These are phyloP conservation scores for Subanguina moxae DNA, from an alignment of 1,140 invertebrate species.

Conservation along the genomic window DNA sequence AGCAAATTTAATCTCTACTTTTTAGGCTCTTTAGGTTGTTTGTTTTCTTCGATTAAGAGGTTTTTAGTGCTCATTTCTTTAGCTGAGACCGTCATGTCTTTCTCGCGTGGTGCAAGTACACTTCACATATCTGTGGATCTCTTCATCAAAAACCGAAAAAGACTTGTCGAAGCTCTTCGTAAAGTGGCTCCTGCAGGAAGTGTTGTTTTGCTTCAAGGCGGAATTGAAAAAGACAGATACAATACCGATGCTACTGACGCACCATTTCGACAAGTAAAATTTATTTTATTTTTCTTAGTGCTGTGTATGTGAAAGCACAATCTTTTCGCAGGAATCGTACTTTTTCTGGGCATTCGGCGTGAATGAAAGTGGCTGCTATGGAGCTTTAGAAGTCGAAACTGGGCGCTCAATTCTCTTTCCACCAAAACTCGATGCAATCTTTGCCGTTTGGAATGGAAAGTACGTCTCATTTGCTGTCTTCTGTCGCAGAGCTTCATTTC, in stretches of 20 bases:
- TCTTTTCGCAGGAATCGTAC: constrained; percentile 48
- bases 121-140: neutral
- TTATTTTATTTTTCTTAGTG: constrained; percentile 15
- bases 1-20: too few species aligned
- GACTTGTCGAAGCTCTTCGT: neutral
- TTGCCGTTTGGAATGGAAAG: constrained; percentile 57
- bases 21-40: too few species aligned
- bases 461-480: constrained; percentile 20
- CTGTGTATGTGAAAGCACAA: too few species aligned
- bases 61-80: too few species aligned
- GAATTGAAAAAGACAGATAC: constrained; percentile 49
- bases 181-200: constrained; percentile 12
- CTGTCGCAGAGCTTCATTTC: neutral
- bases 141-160: neutral
- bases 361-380: constrained; percentile 51
- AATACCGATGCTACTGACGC: constrained; percentile 56
- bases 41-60: too few species aligned
- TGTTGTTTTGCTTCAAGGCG: constrained; percentile 51
- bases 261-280: constrained; percentile 44
- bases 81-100: neutral
- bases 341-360: constrained; percentile 59
- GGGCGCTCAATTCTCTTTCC: constrained; percentile 51
- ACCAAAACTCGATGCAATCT: constrained; percentile 45
- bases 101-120: neutral
- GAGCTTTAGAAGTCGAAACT: constrained; percentile 42